Evolutionary conservation across 2,797 vertebrate species (phyloP).

Genomic region (Leptodactylus fallax): DNA sequence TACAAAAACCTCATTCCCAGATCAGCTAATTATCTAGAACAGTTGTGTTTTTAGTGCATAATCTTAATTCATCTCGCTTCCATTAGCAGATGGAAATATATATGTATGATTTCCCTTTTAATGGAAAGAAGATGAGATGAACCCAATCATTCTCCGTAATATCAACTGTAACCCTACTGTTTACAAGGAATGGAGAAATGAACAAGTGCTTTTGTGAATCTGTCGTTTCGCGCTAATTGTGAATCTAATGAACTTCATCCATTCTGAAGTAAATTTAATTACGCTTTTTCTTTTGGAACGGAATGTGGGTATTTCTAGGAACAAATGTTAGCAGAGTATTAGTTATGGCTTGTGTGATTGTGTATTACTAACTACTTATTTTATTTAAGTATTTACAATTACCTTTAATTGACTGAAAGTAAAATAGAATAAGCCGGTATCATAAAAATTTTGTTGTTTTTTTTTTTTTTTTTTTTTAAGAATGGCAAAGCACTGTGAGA

Average conservation of each 20-base stretch:
- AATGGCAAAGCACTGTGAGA: too few species aligned
- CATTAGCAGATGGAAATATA: slow-evolving; percentile 64
- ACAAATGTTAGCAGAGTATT: not conserved
- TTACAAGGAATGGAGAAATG: slow-evolving; percentile 48
- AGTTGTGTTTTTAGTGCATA: slow-evolving; percentile 54
- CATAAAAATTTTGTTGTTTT: too few species aligned
- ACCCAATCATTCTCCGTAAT: slow-evolving; percentile 52
- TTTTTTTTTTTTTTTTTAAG: too few species aligned
- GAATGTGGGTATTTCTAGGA: not conserved
- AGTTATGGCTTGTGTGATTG: not conserved
- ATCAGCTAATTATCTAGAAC: slow-evolving; percentile 64
- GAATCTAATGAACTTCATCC: slow-evolving; percentile 45
- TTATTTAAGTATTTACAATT: not conserved
- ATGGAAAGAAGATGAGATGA: slow-evolving; percentile 55
- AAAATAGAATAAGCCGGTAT: not conserved
- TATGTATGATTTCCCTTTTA: slow-evolving; percentile 59
- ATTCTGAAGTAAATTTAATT: slow-evolving; percentile 33
- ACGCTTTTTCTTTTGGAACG: slow-evolving; percentile 13
- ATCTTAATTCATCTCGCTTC: slow-evolving; percentile 64
- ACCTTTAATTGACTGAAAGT: not conserved
- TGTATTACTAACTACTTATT: not conserved
- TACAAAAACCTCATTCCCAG: slow-evolving; percentile 60
- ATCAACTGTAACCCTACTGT: slow-evolving; percentile 57
- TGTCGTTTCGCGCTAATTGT: slow-evolving; percentile 51
- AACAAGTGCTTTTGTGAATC: slow-evolving; percentile 36